These are phyloP conservation scores for Dermolepida albohirtum DNA, from an alignment of 2,888 invertebrate genomes.

Conservation along the genomic window DNA sequence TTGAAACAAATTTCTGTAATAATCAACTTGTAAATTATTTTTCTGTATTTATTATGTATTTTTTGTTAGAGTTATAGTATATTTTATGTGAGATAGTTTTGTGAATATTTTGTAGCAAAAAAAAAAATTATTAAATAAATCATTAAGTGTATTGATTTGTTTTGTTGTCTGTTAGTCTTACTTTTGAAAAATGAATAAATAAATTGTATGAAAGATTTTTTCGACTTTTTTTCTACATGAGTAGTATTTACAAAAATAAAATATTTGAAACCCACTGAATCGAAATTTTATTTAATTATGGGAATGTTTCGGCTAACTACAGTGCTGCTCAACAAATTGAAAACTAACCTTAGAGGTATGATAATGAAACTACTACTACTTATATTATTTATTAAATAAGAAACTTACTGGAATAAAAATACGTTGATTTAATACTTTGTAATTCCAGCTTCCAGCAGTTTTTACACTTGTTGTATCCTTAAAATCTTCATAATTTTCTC, in stretches of 20 bases:
- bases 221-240: neutral
- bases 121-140: conserved; percentile 46
- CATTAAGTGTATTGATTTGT: conserved; percentile 38
- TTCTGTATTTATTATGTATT: conserved; percentile 58
- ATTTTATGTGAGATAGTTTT: conserved; percentile 49
- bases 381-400: too few species aligned
- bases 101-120: conserved; percentile 50
- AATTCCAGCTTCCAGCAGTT: too few species aligned
- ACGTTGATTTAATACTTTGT: too few species aligned
- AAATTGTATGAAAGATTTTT: conserved; percentile 20
- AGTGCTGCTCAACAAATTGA: too few species aligned
- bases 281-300: too few species aligned
- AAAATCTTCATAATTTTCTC: too few species aligned
- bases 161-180: conserved; percentile 35
- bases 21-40: conserved; percentile 55
- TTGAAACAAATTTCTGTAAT: conserved; percentile 44
- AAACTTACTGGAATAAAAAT: too few species aligned
- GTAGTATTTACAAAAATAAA: neutral
- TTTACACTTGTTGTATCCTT: too few species aligned
- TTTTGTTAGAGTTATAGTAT: conserved; percentile 53
- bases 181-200: conserved; percentile 31
- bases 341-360: too few species aligned
- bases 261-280: too few species aligned
- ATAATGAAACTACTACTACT: too few species aligned
- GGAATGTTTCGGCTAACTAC: too few species aligned